Evolutionary conservation across 92 coral and sea anemone genomes (phyloP).

Genomic region (Porites divaricata): DNA sequence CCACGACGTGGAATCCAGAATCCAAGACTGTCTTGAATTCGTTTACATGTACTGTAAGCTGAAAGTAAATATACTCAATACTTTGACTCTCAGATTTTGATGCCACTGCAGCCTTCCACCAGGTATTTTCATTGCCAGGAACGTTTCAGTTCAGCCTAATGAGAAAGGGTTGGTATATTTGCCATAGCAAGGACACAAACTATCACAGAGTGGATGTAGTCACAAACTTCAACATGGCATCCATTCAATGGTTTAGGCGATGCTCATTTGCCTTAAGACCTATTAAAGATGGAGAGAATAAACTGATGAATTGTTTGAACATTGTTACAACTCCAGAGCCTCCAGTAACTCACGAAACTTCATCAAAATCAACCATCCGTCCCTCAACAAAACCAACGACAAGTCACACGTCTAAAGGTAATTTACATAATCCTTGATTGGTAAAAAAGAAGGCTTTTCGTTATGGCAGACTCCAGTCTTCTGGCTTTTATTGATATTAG

Average conservation of each 20-base stretch:
- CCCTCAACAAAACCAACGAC: background rate
- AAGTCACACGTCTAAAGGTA: background rate
- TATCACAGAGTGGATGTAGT: conserved; percentile 42
- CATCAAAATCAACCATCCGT: background rate
- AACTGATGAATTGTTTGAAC: conserved; percentile 37
- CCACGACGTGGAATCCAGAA: too few species aligned
- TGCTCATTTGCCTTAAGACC: conserved; percentile 58
- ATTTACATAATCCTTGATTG: background rate
- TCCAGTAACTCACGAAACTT: background rate
- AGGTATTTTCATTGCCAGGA: conserved; percentile 27
- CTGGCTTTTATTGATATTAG: too few species aligned
- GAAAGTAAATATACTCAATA: too few species aligned
- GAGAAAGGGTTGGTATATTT: conserved; percentile 56
- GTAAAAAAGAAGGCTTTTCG: too few species aligned
- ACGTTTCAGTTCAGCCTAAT: conserved; percentile 58
- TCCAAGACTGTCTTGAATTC: too few species aligned
- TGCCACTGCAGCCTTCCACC: conserved; percentile 1
- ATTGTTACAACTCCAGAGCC: background rate
- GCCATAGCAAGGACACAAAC: conserved; percentile 40
- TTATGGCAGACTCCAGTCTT: too few species aligned
- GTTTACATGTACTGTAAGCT: too few species aligned
- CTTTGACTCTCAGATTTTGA: background rate
- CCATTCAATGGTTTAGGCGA: conserved; percentile 51
- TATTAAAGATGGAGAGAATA: background rate
- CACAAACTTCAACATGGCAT: conserved; percentile 39